Evolutionary conservation across 2,797 vertebrate genomes (phyloP), one percentile per base, ranked within the genome.

Genomic region (Phaenicophaeus curvirostris): DNA sequence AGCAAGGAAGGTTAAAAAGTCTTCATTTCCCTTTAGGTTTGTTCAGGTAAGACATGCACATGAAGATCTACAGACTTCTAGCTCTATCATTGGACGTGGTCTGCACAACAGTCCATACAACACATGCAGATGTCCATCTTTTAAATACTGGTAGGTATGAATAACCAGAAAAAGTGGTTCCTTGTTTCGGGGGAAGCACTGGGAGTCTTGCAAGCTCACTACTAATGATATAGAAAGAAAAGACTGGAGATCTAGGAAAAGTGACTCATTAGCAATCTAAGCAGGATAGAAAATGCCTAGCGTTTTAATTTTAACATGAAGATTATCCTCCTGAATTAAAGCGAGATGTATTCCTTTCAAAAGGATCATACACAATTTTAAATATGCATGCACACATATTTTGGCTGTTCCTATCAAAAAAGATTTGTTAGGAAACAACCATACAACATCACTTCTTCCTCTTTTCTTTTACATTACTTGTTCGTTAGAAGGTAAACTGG

Each of bases 81-180:
- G 69, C 35, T 33, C 15, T 61, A 8, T 11, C 58, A 35, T 59
- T 46, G 0, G 0, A 55, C 21, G 61, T 5, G 1, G 1, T 51
- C 35, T 33, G 7, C 44, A 25, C 4, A 63, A 66, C 48, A 50
- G 35, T 30, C 48, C 2, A 1, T 30, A 37, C 57, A 65, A 75
- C 25, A 63, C 25, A 41, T 7, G 1, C 30, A 66, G 48, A 57
- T 30, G 44, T 37, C 25, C 3, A 4, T 21, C 13, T 48, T 58
- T 53, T 73, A 91, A 91, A 50, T 50, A 72, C 16, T 2, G 0
- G 20, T 2, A 72, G 46, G 67, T 53, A 66, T 37, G 41, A 93
- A 73, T 27, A 91, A 85, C 27, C 37, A 61, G 5, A 0, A 9
- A 80, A 80, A 85, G 46, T 0, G 0, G 24, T 19, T 93, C 58